Evolutionary conservation across 2,113 vertebrate genomes (phyloP), one percentile per base, ranked within the genome.

Genomic region (Microcebus griseorufus): DNA sequence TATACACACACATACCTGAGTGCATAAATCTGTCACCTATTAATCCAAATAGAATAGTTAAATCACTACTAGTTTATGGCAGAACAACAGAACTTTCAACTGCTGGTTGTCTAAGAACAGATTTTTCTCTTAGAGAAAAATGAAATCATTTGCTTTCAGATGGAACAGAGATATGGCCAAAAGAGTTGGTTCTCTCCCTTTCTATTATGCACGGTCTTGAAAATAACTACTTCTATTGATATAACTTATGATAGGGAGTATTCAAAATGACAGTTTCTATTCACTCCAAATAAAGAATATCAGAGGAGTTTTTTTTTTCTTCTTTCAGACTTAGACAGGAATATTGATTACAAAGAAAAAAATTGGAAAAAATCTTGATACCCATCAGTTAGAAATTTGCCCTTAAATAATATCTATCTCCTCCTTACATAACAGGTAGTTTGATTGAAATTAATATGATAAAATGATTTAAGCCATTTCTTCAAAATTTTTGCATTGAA

Each of bases 81-180:
- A 70, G 18, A 73, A 83, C 27, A 83, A 82, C 5, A 79, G 37
- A 69, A 69, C 13, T 88, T 84, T 69, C 55, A 48, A 42, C 20
- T 14, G 29, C 4, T 93, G 9, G 14, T n/a, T 89, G 60, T 39
- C 39, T n/a, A 70, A 89, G 60, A 89, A 65, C 12, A 4, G n/a
- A 86, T 73, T 92, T 92, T 92, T 86, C 34, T 51, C 81, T 70
- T 58, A 9, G 7, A 88, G n/a, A 93, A 93, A 95, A 84, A 75
- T 48, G 14, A 79, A 62, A 80, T 53, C 27, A 29, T 64, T 64
- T 85, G 34, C 65, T 75, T 88, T 25, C 25, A 53, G 17, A 81
- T 42, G 45, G 32, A 76, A 69, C 7, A 97, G 17, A 88, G 16
- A 81, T 55, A 70, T 75, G 25, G 2, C 6, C 51, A 11, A 55